Base-by-base conservation (phyloP, 2,888 invertebrate genomes). In the Amiota communis region DNA sequence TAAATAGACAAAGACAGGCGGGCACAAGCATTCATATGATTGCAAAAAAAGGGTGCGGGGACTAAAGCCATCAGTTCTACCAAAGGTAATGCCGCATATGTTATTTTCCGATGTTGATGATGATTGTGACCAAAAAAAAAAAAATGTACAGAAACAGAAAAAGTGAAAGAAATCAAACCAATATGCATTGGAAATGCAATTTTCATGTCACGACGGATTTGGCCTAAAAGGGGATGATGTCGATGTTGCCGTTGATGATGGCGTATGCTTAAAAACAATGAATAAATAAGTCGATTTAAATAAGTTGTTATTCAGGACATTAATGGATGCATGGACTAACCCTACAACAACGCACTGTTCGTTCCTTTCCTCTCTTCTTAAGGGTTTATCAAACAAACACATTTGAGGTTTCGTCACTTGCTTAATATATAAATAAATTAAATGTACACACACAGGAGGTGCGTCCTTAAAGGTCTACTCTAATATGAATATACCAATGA, bases 191-290 rank as follows among this genome's bases (percentile, higher is more conserved):
- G 76, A 80, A 80, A 80, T 80, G 80, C 80, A 83, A 81, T 84
- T 85, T 83, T 85, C 86, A 82, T 83, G 86, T 83, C 81, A 83
- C 84, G 81, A 77, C 77, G 80, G 36, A 63, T 63, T 36, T 36
- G 63, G n/a, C 11, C 63, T 23, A n/a, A 23, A 20, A 17, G 20
- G 23, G 59, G 59, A 15, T 11, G 17, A 59, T 17, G 36, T 4
- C 8, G 36, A 36, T 36, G 36, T 4, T 36, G 36, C 2, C 6
- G 36, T 6, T 6, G 36, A 2, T 36, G 36, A 36, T 36, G 36
- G 36, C 36, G 36, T 4, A 36, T 6, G 36, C 36, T 4, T 51
- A 51, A 51, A 23, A 61, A 63, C n/a, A 13, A 63, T 63, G 23
- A 20, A 63, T 17, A 36, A 36, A 63, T 63, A 36, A 63, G 36